Evolutionary conservation across 2,888 invertebrate genomes (phyloP).

Genomic region (Drosophila kanekoi): DNA sequence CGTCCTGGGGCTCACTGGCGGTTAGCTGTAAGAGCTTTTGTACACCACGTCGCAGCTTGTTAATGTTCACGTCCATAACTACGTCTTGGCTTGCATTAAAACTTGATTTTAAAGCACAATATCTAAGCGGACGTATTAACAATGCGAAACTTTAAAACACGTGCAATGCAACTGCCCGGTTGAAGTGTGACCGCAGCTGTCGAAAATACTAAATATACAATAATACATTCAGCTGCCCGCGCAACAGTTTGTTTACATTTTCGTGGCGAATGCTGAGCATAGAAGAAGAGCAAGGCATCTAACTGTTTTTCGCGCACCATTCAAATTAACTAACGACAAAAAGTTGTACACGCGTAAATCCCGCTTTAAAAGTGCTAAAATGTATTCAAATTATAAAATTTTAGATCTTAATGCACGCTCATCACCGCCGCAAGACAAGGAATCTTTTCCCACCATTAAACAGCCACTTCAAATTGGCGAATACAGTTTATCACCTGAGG

Average conservation of each 20-base stretch:
- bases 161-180: slow-evolving; percentile 52
- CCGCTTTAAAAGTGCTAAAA: not conserved
- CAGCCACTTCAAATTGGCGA: slow-evolving; percentile 38
- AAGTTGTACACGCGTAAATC: not conserved
- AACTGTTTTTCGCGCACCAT: slow-evolving; percentile 24
- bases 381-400: slow-evolving; percentile 19
- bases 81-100: slow-evolving; percentile 27
- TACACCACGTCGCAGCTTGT: slow-evolving; percentile 72
- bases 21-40: slow-evolving; percentile 62
- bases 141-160: slow-evolving; percentile 65
- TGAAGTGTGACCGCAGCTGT: slow-evolving; percentile 32
- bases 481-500: slow-evolving; percentile 46
- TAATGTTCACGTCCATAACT: slow-evolving; percentile 79
- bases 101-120: slow-evolving; percentile 13
- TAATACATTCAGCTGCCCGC: not conserved
- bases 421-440: not conserved
- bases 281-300: slow-evolving; percentile 29
- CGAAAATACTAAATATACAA: slow-evolving; percentile 19
- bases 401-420: slow-evolving; percentile 31
- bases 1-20: slow-evolving; percentile 33
- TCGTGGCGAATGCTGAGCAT: slow-evolving; percentile 40
- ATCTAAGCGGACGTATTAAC: slow-evolving; percentile 28
- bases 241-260: slow-evolving; percentile 52
- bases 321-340: slow-evolving; percentile 6
- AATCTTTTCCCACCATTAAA: slow-evolving; percentile 30